Conservation (phyloP, 2,797 vertebrate genomes). For the Sylvia borin region DNA sequence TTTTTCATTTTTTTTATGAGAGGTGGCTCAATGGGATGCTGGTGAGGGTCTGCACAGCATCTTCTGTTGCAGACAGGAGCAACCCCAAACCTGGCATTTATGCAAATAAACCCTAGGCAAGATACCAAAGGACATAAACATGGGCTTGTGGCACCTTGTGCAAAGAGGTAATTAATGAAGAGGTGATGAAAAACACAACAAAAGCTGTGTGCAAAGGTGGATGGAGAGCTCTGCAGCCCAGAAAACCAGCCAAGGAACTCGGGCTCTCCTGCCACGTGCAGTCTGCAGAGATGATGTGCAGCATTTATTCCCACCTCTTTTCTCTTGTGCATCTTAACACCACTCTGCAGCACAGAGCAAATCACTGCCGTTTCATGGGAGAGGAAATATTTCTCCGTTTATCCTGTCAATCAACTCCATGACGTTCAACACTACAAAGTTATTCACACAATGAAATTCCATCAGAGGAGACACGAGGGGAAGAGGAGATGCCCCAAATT, state of each 20-base stretch:
- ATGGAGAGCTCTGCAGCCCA: neutral
- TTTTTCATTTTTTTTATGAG: neutral
- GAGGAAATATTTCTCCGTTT: neutral
- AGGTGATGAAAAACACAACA: neutral
- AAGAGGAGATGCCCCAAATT: neutral
- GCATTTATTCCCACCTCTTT: neutral
- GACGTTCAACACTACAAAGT: neutral
- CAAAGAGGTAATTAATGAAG: no score
- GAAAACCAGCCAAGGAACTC: neutral
- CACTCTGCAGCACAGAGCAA: fast-evolving
- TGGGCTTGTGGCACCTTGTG: neutral
- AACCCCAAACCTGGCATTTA: neutral
- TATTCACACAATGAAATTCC: neutral
- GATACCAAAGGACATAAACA: fast-evolving
- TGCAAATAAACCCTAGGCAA: fast-evolving
- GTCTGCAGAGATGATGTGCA: neutral
- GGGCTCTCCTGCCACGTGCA: fast-evolving
- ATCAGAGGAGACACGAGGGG: neutral
- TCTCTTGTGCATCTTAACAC: neutral
- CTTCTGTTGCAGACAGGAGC: fast-evolving
- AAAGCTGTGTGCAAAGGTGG: neutral
- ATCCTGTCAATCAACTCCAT: fast-evolving
- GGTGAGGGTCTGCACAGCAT: neutral
- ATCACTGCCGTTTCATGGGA: fast-evolving
- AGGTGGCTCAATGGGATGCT: neutral